These are phyloP conservation scores for Drosophila kuntzei DNA, from an alignment of 2,888 invertebrate genomes.

Conservation along the genomic window DNA sequence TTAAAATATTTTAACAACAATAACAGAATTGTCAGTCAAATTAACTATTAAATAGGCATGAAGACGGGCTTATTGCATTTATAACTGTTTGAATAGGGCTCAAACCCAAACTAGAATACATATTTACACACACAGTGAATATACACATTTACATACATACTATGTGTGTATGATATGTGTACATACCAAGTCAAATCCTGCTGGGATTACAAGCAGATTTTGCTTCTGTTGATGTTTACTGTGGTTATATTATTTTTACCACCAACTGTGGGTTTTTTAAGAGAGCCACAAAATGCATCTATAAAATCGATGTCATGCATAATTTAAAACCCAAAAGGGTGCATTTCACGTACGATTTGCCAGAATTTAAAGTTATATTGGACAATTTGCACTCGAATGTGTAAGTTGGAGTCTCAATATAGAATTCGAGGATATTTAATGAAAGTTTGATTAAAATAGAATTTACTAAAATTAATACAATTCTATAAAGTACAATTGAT, in stretches of 20 bases:
- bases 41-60: no score
- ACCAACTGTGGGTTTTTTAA: conserved; percentile 39
- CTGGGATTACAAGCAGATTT: conserved; percentile 69
- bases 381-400: neutral
- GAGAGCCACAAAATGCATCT: conserved; percentile 66
- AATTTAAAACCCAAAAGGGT: conserved; percentile 46
- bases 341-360: neutral
- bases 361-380: neutral
- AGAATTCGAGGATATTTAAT: neutral
- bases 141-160: neutral
- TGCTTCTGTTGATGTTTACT: conserved; percentile 49
- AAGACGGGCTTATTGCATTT: no score
- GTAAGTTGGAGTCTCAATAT: neutral
- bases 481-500: no score
- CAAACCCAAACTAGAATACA: conserved; percentile 38
- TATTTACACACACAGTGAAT: neutral
- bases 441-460: neutral
- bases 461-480: no score
- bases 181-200: conserved; percentile 63
- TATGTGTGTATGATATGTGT: neutral
- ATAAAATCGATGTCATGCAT: conserved; percentile 76
- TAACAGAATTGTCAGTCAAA: no score
- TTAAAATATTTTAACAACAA: no score
- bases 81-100: neutral
- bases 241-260: conserved; percentile 63